phyloP scores from a whole-genome alignment of 2,113 vertebrate species.

The Arvicanthis niloticus region DNA sequence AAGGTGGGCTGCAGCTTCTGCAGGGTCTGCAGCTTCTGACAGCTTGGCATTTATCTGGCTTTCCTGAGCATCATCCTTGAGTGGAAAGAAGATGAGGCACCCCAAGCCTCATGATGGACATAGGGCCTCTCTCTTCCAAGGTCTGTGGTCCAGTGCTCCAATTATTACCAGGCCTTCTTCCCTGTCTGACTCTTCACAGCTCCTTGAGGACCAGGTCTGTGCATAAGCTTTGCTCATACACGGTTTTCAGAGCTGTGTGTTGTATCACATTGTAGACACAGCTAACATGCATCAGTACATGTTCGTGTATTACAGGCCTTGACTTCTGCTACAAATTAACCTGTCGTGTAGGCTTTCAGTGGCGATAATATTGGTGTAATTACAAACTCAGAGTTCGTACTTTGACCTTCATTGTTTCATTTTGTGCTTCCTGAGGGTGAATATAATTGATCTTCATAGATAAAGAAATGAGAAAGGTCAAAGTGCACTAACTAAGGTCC shows the following conservation, averaged over 20 bases:
- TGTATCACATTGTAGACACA: neutral
- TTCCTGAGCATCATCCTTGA: neutral
- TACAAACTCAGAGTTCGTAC: neutral
- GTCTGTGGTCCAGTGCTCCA: neutral
- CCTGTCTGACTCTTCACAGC: neutral
- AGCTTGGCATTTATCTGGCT: neutral
- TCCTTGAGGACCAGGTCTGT: neutral
- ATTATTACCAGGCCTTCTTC: neutral
- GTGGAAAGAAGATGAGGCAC: neutral
- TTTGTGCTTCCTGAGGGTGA: neutral
- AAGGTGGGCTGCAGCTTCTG: neutral
- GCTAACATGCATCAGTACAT: too few relatives aligned
- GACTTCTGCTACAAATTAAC: neutral
- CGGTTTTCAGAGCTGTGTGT: too few relatives aligned
- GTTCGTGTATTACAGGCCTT: neutral
- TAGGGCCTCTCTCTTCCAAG: neutral
- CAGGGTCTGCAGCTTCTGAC: neutral
- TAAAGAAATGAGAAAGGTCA: neutral
- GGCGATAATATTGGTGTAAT: neutral
- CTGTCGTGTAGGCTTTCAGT: neutral
- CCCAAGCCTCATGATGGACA: too few relatives aligned
- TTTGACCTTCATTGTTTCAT: neutral
- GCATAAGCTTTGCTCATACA: neutral
- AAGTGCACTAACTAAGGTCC: neutral
- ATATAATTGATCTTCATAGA: neutral